These are phyloP conservation scores for Apantesis nais DNA, from an alignment of 2,888 invertebrate genomes.

Conservation along the genomic window DNA sequence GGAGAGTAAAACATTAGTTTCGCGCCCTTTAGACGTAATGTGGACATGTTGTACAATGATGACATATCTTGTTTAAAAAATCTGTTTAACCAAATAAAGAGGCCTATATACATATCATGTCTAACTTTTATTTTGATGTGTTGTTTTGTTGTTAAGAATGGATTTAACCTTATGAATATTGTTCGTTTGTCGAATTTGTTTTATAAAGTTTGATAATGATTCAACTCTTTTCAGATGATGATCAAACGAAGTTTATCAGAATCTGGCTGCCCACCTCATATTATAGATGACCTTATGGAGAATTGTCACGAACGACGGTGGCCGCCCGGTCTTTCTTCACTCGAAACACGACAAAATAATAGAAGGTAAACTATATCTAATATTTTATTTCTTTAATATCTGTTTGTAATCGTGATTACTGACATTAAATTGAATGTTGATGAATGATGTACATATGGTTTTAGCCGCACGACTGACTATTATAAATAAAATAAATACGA, in stretches of 20 bases:
- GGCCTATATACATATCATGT: background rate
- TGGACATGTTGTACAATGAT: no score
- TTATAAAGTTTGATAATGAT: slow-evolving; percentile 6
- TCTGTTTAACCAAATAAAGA: no score
- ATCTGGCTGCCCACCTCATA: slow-evolving; percentile 96
- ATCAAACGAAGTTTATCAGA: slow-evolving; percentile 96
- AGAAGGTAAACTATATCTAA: slow-evolving; percentile 86
- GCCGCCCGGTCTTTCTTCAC: slow-evolving; percentile 96
- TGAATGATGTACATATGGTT: no score
- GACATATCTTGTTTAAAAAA: no score
- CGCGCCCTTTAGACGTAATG: no score
- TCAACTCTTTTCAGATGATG: slow-evolving; percentile 89
- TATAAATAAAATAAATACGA: no score
- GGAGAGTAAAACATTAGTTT: no score
- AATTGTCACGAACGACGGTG: slow-evolving; percentile 98
- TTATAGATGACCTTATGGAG: slow-evolving; percentile 97
- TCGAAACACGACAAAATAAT: slow-evolving; percentile 97
- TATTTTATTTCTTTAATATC: background rate
- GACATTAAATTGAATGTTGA: no score
- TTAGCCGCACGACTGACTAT: no score
- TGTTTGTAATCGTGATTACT: background rate
- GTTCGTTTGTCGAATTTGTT: background rate
- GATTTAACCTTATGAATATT: background rate
- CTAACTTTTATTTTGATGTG: background rate
- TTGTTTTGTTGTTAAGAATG: background rate